Evolutionary conservation across 2,797 vertebrate genomes (phyloP), one percentile per base, ranked within the genome.

Genomic region (Pygocentrus nattereri): DNA sequence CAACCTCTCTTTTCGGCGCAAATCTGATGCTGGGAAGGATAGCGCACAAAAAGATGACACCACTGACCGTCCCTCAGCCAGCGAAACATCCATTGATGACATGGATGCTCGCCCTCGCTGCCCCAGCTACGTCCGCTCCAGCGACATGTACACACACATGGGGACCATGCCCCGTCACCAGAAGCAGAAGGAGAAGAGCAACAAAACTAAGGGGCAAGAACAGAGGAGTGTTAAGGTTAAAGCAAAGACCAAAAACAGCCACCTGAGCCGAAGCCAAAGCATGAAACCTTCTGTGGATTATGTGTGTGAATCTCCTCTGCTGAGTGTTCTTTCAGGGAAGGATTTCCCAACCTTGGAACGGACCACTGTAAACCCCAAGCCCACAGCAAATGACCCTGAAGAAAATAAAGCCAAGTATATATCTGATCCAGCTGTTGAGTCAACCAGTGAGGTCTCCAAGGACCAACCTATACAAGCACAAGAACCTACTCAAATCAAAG

Each of bases 121-220:
- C 10, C 87, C 95, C 0, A 89, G 91, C 23, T 98, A 99, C 0
- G 95, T 94, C 44, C 92, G 95, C 21, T 99, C 97, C 0, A 96
- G 94, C 0, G 95, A 98, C 76, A 95, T 91, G 94, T 98, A 97
- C 86, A 96, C 95, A 30, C 97, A 98, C 84, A 91, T 96, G 92
- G 97, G 97, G 18, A 99, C 98, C 21, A 94, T 99, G 95, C 98
- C 97, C 15, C 94, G 97, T n/a, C 85, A 88, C 73, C 85, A 81
- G 52, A 95, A 75, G 85, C 87, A 79, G 86, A 81, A 52, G 79
- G 82, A 92, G 64, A 93, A 91, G 82, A 85, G 12, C 31, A 41
- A 0, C 5, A 93, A 91, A 89, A 85, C 1, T 2, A 82, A 78
- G 23, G 18, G 15, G 18, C 75, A 67, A 12, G 75, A 82, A 18